These are phyloP conservation scores for Brachionus angularis DNA, from an alignment of 1,140 invertebrate species.

Conservation along the genomic window DNA sequence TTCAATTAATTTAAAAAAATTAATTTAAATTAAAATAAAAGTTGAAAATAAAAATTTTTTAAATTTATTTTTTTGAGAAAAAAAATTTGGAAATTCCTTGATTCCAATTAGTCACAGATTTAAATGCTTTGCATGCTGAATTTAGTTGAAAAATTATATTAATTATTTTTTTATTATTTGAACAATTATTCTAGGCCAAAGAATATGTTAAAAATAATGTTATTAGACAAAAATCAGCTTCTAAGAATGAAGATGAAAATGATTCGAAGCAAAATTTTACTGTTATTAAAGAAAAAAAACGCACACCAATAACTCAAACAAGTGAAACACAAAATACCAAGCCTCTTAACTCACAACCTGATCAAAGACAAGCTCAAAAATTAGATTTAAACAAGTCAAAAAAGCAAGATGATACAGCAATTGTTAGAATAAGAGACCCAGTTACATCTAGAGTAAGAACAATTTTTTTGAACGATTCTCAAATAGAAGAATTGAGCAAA, in stretches of 20 bases:
- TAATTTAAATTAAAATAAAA: not conserved
- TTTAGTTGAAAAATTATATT: too few relatives aligned
- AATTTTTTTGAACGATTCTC: slow-evolving; percentile 37
- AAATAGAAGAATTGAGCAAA: slow-evolving; percentile 32
- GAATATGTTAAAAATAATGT: slow-evolving; percentile 37
- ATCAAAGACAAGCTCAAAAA: not conserved
- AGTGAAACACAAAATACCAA: not conserved
- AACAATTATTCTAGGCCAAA: not conserved
- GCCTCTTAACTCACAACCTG: too few relatives aligned
- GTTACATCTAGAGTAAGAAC: slow-evolving; percentile 30
- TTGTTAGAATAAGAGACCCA: slow-evolving; percentile 29
- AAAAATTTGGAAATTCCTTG: not conserved
- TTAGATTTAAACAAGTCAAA: slow-evolving; percentile 6
- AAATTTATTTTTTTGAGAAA: not conserved
- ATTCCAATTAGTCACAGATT: not conserved
- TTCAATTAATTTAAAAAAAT: not conserved
- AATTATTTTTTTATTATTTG: not conserved
- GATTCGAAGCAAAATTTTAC: too few relatives aligned
- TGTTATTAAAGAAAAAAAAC: slow-evolving; percentile 7
- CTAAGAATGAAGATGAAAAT: not conserved
- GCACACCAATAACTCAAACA: not conserved
- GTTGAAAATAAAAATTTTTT: not conserved
- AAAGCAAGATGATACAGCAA: not conserved
- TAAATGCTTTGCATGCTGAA: slow-evolving; percentile 38
- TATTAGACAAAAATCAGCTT: not conserved